These are phyloP conservation scores for Erpobdella octoculata DNA, from an alignment of 2,888 invertebrate genomes.

Conservation along the genomic window DNA sequence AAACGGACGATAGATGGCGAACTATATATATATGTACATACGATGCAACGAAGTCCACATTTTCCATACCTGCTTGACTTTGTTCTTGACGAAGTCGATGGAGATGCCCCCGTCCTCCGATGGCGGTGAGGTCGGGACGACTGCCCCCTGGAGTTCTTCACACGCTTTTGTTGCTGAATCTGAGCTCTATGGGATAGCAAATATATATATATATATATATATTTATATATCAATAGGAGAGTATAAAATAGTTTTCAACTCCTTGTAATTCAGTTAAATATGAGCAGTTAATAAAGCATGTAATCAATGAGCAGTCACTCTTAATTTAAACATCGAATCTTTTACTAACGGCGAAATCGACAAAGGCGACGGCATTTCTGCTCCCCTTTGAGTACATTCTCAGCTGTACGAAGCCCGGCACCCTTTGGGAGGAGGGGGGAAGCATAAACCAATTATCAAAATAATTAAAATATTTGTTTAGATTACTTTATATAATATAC, in stretches of 20 bases:
- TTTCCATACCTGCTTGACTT: conserved; percentile 62
- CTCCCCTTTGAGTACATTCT: conserved; percentile 69
- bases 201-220: too few relatives aligned
- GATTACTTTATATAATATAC: neutral
- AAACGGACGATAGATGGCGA: too few relatives aligned
- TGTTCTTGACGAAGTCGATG: conserved; percentile 96
- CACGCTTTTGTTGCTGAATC: conserved; percentile 83
- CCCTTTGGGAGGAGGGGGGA: conserved; percentile 61
- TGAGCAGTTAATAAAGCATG: too few relatives aligned
- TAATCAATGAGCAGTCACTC: too few relatives aligned
- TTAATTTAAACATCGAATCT: neutral
- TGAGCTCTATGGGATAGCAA: conserved; percentile 63
- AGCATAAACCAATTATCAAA: neutral
- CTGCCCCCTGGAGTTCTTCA: conserved; percentile 87
- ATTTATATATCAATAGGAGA: too few relatives aligned
- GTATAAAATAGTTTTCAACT: too few relatives aligned
- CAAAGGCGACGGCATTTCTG: conserved; percentile 89
- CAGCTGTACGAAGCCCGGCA: conserved; percentile 94
- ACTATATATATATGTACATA: too few relatives aligned
- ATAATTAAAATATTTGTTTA: neutral
- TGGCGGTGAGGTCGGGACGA: conserved; percentile 87
- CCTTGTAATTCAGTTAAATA: too few relatives aligned
- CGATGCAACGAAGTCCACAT: too few relatives aligned
- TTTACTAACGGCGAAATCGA: conserved; percentile 71
- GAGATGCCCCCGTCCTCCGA: conserved; percentile 93